A percentile compares a stretch with the other conserved stretches of the same genome.
Evolutionary conservation across 1,140 invertebrate species (phyloP).

Genomic region (Hycleus phaleratus): DNA sequence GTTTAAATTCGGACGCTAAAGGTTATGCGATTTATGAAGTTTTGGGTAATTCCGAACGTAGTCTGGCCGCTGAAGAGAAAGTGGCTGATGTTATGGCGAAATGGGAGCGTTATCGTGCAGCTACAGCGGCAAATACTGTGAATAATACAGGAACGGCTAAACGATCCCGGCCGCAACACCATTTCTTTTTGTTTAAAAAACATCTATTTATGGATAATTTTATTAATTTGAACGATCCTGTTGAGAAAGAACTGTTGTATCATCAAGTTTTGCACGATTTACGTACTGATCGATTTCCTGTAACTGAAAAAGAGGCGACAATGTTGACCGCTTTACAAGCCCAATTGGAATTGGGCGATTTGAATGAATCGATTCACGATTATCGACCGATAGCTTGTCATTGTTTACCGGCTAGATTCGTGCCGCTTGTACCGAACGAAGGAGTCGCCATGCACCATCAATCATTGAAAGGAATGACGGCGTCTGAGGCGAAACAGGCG

Average conservation of each 20-base stretch:
- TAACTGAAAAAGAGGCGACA: conserved; percentile 88
- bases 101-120: conserved; percentile 80
- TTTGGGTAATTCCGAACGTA: conserved; percentile 70
- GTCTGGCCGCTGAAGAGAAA: conserved; percentile 76
- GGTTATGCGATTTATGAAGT: conserved; percentile 53
- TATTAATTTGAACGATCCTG: conserved; percentile 75
- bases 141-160: conserved; percentile 38
- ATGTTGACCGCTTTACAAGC: conserved; percentile 91
- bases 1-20: conserved; percentile 73
- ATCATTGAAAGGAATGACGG: conserved; percentile 74
- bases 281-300: conserved; percentile 81
- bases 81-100: conserved; percentile 91
- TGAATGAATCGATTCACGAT: conserved; percentile 57
- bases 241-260: conserved; percentile 93
- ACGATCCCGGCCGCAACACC: conserved; percentile 44
- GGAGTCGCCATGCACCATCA: conserved; percentile 82
- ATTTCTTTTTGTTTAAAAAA: conserved; percentile 83
- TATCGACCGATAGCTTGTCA: conserved; percentile 69
- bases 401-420: conserved; percentile 74
- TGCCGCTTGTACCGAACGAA: conserved; percentile 63
- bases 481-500: conserved; percentile 80
- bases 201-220: conserved; percentile 83
- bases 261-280: conserved; percentile 89
- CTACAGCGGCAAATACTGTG: conserved; percentile 44
- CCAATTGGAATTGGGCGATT: conserved; percentile 86